phyloP scores from a whole-genome alignment of 1,140 invertebrate genomes.

The Drosophila nannoptera region DNA sequence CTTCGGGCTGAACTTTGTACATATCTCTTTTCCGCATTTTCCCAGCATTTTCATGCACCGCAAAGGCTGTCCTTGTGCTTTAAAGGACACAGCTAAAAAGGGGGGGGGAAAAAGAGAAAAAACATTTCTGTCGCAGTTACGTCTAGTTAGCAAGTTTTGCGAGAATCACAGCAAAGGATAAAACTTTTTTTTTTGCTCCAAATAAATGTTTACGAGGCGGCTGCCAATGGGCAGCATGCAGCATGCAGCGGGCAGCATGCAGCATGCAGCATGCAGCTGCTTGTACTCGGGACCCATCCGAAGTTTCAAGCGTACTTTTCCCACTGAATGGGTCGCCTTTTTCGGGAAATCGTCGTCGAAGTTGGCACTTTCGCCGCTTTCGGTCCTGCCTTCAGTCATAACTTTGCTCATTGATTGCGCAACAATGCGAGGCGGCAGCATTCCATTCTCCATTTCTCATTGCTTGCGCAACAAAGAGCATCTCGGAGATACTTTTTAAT shows the following conservation, averaged over 20 bases:
- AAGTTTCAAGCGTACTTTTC: conserved; percentile 37
- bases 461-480: conserved; percentile 13
- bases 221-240: not conserved
- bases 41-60: too few relatives aligned
- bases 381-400: conserved; percentile 16
- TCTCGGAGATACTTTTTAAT: conserved; percentile 18
- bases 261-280: conserved; percentile 28
- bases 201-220: conserved; percentile 16
- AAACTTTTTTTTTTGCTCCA: conserved; percentile 17
- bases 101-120: too few relatives aligned
- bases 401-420: conserved; percentile 21
- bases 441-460: not conserved
- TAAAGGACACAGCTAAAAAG: not conserved
- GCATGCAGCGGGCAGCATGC: not conserved
- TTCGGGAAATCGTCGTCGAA: conserved; percentile 11
- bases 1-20: too few relatives aligned
- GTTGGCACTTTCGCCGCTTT: conserved; percentile 17
- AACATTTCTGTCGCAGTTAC: conserved; percentile 21
- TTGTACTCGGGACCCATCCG: conserved; percentile 30
- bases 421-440: not conserved
- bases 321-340: conserved; percentile 16
- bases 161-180: not conserved
- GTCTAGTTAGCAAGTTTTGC: conserved; percentile 22
- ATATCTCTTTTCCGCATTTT: too few relatives aligned
- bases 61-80: not conserved